Conservation (phyloP, 2,888 invertebrate genomes). For the Smittia sp. region DNA sequence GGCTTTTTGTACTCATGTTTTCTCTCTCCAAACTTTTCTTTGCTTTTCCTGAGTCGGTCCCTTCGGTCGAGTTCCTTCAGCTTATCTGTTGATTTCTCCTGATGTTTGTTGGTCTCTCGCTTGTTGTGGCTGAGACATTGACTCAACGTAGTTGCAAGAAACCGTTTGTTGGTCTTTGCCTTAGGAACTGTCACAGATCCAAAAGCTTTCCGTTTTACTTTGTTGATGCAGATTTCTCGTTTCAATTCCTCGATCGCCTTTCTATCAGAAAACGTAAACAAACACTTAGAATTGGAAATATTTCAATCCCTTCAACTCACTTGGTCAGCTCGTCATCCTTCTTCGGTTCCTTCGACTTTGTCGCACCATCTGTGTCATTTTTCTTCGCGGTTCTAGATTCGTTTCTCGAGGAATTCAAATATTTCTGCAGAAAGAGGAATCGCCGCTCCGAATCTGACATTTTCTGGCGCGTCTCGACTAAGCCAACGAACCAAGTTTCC, state of each 20-base stretch:
- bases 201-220: conserved; percentile 22
- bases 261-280: conserved; percentile 8
- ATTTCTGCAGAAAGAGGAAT: conserved; percentile 9
- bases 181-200: conserved; percentile 24
- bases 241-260: conserved; percentile 32
- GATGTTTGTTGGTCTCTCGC: neutral
- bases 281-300: neutral
- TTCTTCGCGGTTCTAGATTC: neutral
- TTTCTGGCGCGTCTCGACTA: too few species aligned
- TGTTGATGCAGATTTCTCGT: neutral
- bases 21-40: conserved; percentile 20
- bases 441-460: too few species aligned
- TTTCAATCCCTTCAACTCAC: conserved; percentile 13
- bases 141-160: conserved; percentile 2
- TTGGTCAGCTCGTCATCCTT: conserved; percentile 35
- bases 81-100: conserved; percentile 16
- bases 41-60: neutral
- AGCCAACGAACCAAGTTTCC: too few species aligned
- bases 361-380: neutral
- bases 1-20: conserved; percentile 31
- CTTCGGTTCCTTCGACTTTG: neutral
- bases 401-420: conserved; percentile 17
- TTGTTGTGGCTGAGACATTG: conserved; percentile 18
- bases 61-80: conserved; percentile 27
- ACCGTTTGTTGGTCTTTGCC: conserved; percentile 28